phyloP scores from a whole-genome alignment of 2,797 vertebrate genomes.

The Eospalax fontanierii region DNA sequence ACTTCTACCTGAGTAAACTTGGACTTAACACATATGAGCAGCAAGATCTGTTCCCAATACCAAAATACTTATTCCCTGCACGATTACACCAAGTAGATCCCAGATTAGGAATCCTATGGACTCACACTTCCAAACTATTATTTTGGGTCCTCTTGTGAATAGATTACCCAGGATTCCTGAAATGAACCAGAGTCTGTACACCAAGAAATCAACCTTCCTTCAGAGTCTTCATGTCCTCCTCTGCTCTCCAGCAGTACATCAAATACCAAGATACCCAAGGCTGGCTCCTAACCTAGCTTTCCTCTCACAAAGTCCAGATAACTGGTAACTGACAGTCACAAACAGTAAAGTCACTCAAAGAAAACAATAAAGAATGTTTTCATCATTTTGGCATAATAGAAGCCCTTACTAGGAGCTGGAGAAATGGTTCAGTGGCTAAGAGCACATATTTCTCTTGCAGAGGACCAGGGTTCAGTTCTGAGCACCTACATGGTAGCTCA shows the following conservation, averaged over 20 bases:
- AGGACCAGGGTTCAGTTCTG: too few relatives aligned
- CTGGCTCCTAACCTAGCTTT: too few relatives aligned
- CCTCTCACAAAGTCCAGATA: constrained; percentile 31
- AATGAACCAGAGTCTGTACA: background rate
- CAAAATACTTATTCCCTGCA: background rate
- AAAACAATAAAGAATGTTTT: constrained; percentile 41
- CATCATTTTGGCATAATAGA: constrained; percentile 42
- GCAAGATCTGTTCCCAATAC: background rate
- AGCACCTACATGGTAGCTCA: too few relatives aligned
- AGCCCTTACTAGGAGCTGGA: background rate
- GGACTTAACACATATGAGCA: background rate
- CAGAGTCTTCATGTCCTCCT: background rate
- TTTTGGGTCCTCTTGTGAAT: background rate
- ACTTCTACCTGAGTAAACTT: background rate
- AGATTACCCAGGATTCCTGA: background rate
- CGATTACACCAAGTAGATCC: background rate
- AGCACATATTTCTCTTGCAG: too few relatives aligned
- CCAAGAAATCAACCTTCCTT: constrained; percentile 27
- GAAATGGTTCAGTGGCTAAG: too few relatives aligned
- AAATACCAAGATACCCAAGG: background rate
- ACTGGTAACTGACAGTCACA: constrained; percentile 5
- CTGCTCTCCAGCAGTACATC: background rate
- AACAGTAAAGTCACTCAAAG: constrained; percentile 32
- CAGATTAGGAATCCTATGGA: background rate
- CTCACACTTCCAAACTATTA: background rate